A percentile compares a stretch with the other conserved stretches of the same genome.
phyloP scores from a whole-genome alignment of 2,113 vertebrate species.

The Aptenodytes forsteri region DNA sequence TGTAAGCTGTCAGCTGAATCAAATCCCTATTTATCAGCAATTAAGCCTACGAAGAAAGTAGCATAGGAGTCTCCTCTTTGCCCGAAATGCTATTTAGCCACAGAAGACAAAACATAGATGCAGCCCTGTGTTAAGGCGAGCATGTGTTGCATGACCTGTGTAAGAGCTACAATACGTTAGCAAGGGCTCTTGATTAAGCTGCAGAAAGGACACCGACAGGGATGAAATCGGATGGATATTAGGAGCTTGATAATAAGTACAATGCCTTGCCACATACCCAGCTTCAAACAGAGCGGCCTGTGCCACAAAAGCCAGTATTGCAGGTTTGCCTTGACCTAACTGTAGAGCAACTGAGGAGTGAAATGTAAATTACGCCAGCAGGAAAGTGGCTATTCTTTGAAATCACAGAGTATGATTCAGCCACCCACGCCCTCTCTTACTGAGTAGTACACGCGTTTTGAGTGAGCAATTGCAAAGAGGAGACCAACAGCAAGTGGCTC shows the following conservation, averaged over 20 bases:
- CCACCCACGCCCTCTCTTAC: background rate
- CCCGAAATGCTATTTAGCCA: background rate
- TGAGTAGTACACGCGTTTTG: background rate
- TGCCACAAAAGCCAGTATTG: background rate
- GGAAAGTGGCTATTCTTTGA: background rate
- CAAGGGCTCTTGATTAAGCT: background rate
- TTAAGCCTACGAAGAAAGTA: background rate
- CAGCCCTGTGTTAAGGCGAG: background rate
- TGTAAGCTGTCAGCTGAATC: background rate
- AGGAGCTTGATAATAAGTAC: background rate
- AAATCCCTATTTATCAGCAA: background rate
- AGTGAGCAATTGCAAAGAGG: background rate
- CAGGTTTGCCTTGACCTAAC: background rate
- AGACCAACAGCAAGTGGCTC: background rate
- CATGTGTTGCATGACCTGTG: fast-evolving
- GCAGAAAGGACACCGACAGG: fast-evolving
- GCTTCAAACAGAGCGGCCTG: background rate
- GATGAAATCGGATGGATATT: background rate
- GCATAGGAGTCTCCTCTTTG: background rate
- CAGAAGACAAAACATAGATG: background rate
- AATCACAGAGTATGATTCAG: background rate
- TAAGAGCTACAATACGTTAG: fast-evolving
- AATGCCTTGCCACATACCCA: background rate
- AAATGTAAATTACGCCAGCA: background rate
- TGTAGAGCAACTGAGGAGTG: background rate